Percentiles rank a stretch among this genome's conserved stretches.
These are phyloP conservation scores for Gasteruption jaculator DNA, from an alignment of 2,888 invertebrate genomes.

Conservation along the genomic window DNA sequence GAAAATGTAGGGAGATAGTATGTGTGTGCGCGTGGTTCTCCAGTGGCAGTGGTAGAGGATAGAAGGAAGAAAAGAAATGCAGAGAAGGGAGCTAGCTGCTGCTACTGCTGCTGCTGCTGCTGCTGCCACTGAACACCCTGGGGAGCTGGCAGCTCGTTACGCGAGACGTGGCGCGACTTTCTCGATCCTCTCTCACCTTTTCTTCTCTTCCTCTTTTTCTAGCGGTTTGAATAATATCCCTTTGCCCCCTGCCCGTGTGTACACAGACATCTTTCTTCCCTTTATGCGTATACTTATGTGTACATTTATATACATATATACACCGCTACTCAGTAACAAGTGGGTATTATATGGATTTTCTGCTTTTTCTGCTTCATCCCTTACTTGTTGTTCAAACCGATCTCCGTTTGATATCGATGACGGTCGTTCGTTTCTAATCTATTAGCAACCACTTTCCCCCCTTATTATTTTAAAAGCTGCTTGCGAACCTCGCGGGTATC, in stretches of 20 bases:
- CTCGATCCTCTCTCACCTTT: conserved; percentile 28
- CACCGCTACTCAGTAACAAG: conserved; percentile 44
- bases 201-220: conserved; percentile 17
- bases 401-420: too few species aligned
- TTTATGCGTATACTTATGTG: conserved; percentile 16
- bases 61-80: conserved; percentile 13
- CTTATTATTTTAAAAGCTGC: too few species aligned
- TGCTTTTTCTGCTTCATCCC: conserved; percentile 11
- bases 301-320: conserved; percentile 23
- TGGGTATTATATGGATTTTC: conserved; percentile 41
- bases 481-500: too few species aligned
- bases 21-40: too few species aligned
- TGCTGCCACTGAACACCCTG: conserved; percentile 47
- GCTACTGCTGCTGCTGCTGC: conserved; percentile 18
- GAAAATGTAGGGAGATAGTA: too few species aligned
- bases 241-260: too few species aligned
- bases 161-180: conserved; percentile 44
- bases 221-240: conserved; percentile 41
- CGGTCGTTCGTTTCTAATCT: too few species aligned
- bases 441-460: too few species aligned
- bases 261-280: too few species aligned
- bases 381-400: conserved; percentile 6
- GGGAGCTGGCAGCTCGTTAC: conserved; percentile 50
- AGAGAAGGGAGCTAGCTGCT: conserved; percentile 14
- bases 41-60: conserved; percentile 8